Base-by-base conservation (phyloP, 1,140 invertebrate species). In the Thalassaphorura encarpata region DNA sequence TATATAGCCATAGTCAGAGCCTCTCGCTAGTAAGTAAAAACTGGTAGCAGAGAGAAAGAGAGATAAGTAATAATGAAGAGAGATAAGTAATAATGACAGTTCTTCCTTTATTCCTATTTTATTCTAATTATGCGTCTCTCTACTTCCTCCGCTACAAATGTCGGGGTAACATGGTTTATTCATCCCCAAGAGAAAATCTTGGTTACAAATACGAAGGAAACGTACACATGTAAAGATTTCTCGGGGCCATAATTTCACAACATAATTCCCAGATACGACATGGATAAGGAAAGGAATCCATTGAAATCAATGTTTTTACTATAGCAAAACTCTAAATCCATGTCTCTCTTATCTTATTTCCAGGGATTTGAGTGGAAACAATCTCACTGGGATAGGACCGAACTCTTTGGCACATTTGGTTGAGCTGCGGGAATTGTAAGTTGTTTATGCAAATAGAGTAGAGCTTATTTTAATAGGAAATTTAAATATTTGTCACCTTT, bases 391-490 rank as follows among this genome's bases (percentile, higher is more conserved):
- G 45, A 52, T 65, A 31, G 56, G 41, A 31, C n/a, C 33, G 4
- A 39, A 19, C 16, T 26, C 41, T 26, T 48, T 65, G 26, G 42
- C 18, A 26, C 23, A 52, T 19, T 40, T 65, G 21, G 46, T 72
- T 29, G 58, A 61, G 3, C 58, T 69, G 3, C 49, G 72, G 8
- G 68, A 70, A 29, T 58, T 76, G 43, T 67, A 67, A 43, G 67
- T 66, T n/a, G n/a, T 11, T n/a, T 11, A 36, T 36, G n/a, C n/a
- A 36, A 36, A 36, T 36, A 11, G 33, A n/a, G 33, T 11, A 36
- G 33, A 11, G 11, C 11, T 11, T n/a, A 36, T 36, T 36, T 11
- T 36, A 11, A n/a, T n/a, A 36, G 33, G 33, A 11, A n/a, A 11
- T 36, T 36, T 11, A n/a, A n/a, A n/a, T n/a, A n/a, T n/a, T n/a